A percentile compares a stretch with the other conserved stretches of the same genome.
Evolutionary conservation across 2,888 invertebrate genomes (phyloP).

Genomic region (Chromoteleia sp.): DNA sequence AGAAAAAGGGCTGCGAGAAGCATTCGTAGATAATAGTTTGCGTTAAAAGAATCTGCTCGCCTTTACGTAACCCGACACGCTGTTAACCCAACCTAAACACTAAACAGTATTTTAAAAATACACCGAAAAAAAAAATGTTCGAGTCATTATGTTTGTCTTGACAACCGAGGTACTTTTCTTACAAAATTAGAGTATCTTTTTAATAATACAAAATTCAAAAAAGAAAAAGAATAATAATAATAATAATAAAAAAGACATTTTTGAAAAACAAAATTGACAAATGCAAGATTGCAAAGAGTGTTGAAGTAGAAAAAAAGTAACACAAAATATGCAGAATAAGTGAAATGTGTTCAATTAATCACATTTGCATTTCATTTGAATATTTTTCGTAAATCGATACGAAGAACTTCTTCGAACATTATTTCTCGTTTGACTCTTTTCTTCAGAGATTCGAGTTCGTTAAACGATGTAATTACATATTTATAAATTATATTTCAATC

Average conservation of each 20-base stretch:
- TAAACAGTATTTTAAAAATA: constrained; percentile 14
- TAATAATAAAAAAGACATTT: background rate
- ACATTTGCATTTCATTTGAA: too few species aligned
- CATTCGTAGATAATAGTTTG: constrained; percentile 47
- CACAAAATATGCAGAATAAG: too few species aligned
- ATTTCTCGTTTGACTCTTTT: too few species aligned
- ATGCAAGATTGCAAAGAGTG: background rate
- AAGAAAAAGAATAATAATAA: too few species aligned
- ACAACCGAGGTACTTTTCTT: background rate
- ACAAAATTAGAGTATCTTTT: background rate
- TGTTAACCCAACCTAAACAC: constrained; percentile 12
- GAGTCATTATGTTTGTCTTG: background rate
- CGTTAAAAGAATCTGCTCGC: constrained; percentile 33
- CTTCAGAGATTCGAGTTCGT: too few species aligned
- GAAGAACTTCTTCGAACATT: too few species aligned
- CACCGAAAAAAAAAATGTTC: background rate
- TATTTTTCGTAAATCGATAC: too few species aligned
- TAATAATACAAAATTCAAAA: too few species aligned
- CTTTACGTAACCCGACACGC: constrained; percentile 35
- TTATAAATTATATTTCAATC: background rate
- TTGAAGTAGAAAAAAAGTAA: too few species aligned
- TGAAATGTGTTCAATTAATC: too few species aligned
- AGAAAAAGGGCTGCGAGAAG: constrained; percentile 49
- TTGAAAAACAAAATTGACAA: background rate
- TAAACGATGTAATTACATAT: too few species aligned